Conservation (phyloP, 2,797 vertebrate genomes). For the Gadopsis marmoratus region DNA sequence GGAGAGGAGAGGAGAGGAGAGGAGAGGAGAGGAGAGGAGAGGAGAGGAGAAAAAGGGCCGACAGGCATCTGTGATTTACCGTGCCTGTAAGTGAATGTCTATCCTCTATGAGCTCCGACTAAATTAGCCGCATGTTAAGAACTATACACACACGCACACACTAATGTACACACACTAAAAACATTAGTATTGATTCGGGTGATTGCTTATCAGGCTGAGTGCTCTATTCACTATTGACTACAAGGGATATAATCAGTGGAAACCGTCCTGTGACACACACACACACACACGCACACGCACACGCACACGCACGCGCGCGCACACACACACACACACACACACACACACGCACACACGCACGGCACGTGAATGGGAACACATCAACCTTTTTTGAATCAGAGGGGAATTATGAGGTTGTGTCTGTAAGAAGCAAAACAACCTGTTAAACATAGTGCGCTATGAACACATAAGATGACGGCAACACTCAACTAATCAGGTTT, state of each 20-base stretch:
- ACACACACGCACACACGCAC: slow-evolving; percentile 28
- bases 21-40: slow-evolving; percentile 12
- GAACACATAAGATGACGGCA: slow-evolving; percentile 54
- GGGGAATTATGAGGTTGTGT: slow-evolving; percentile 59
- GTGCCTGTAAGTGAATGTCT: slow-evolving; percentile 77
- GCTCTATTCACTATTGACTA: slow-evolving; percentile 87
- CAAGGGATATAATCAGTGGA: slow-evolving; percentile 80
- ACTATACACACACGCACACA: slow-evolving; percentile 50
- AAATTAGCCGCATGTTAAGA: slow-evolving; percentile 80
- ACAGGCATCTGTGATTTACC: slow-evolving; percentile 68
- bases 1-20: background rate
- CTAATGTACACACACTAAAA: slow-evolving; percentile 77
- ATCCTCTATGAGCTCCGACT: slow-evolving; percentile 72
- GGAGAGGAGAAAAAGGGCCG: slow-evolving; percentile 42
- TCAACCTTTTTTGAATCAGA: slow-evolving; percentile 70
- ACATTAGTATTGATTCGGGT: slow-evolving; percentile 88
- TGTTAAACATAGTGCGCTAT: slow-evolving; percentile 57
- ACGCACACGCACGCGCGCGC: slow-evolving; percentile 26
- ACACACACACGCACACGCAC: too few species aligned
- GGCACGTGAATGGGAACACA: slow-evolving; percentile 22
- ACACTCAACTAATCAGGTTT: slow-evolving; percentile 76
- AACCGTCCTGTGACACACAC: slow-evolving; percentile 51
- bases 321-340: slow-evolving; percentile 42
- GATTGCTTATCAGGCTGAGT: slow-evolving; percentile 88
- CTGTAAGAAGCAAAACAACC: slow-evolving; percentile 56